A percentile compares a stretch with the other conserved stretches of the same genome.
Evolutionary conservation across 2,797 vertebrate genomes (phyloP).

Genomic region (Geotrypetes seraphini): DNA sequence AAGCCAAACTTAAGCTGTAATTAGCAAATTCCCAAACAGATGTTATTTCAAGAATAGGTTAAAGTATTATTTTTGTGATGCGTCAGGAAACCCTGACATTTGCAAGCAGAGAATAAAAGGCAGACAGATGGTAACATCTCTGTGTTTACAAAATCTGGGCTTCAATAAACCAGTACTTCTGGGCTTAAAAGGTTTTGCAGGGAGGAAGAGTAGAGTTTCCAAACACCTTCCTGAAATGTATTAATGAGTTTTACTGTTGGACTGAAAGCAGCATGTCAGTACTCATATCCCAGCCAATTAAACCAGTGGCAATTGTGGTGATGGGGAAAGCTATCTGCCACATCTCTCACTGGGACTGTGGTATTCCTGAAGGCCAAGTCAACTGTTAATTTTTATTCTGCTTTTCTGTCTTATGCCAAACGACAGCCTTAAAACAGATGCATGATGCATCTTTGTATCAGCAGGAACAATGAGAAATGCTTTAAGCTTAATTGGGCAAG

Average conservation of each 20-base stretch:
- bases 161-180: conserved; percentile 37
- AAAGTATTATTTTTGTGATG: conserved; percentile 37
- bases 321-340: too few species aligned
- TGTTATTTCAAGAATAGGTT: conserved; percentile 31
- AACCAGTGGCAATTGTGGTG: too few species aligned
- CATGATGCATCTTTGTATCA: too few species aligned
- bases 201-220: conserved; percentile 37
- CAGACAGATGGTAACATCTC: conserved; percentile 25
- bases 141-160: conserved; percentile 22
- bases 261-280: conserved; percentile 7
- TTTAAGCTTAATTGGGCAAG: too few species aligned
- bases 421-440: too few species aligned
- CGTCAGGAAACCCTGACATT: conserved; percentile 30
- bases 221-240: conserved; percentile 22
- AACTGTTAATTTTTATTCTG: too few species aligned
- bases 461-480: too few species aligned
- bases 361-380: too few species aligned
- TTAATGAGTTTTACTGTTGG: conserved; percentile 22
- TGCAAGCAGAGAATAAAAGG: conserved; percentile 33
- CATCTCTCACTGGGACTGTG: too few species aligned
- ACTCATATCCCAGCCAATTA: too few species aligned
- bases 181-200: conserved; percentile 8
- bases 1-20: conserved; percentile 39
- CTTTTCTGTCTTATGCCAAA: too few species aligned
- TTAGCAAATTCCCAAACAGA: conserved; percentile 50